phyloP scores from a whole-genome alignment of 2,113 vertebrate species.

The Tragelaphus imberbis region DNA sequence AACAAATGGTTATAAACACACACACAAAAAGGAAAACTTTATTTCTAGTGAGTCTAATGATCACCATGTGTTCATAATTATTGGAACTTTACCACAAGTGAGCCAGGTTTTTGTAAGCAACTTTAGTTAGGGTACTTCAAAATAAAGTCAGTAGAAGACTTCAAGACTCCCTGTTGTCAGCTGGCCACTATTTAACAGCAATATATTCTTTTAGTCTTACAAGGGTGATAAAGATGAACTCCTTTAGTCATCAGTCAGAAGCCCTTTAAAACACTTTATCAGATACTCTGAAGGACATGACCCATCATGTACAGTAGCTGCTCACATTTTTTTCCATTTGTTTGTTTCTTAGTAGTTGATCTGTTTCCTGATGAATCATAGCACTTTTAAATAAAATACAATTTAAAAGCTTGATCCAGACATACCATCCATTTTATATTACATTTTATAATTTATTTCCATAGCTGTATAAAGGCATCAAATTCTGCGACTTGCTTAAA shows the following conservation, averaged over 20 bases:
- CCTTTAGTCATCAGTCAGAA: not conserved
- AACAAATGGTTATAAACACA: not conserved
- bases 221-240: not conserved
- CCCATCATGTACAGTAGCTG: not conserved
- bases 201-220: not conserved
- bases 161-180: not conserved
- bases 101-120: not conserved
- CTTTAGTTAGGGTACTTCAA: not conserved
- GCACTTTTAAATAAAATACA: not conserved
- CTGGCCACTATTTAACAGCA: not conserved
- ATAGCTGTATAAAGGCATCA: not conserved
- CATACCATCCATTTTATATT: not conserved
- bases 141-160: not conserved
- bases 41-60: not conserved
- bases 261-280: not conserved
- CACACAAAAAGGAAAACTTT: not conserved
- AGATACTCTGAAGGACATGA: not conserved
- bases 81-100: not conserved
- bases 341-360: not conserved
- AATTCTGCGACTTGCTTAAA: not conserved
- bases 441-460: slow-evolving; percentile 9
- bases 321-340: not conserved
- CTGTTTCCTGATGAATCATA: not conserved
- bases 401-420: not conserved
- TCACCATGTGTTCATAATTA: not conserved